Evolutionary conservation across 2,797 vertebrate species (phyloP), one percentile per base, ranked within the genome.

Genomic region (Neomorphus geoffroyi): DNA sequence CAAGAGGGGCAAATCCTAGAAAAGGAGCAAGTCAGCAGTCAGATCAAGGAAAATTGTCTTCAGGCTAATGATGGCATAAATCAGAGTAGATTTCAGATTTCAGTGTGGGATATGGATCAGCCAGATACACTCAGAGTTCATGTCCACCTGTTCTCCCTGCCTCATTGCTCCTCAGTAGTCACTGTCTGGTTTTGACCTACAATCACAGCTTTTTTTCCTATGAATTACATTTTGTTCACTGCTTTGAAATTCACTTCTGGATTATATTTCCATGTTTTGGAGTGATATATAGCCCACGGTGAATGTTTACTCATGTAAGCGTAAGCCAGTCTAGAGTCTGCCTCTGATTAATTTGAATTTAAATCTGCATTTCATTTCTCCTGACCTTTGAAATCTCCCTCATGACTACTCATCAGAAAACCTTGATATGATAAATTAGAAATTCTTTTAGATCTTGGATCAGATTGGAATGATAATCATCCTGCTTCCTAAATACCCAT

Each of bases 321-420:
- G 23, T 74, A 86, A 92, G 71, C 54, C 70, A 73, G 64, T 39
- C 39, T 73, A 26, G 51, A 90, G 70, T 70, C 77, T 85, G 58
- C 37, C 64, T 73, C 86, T 88, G 80, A 96, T 93, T 93, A 95
- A 93, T 95, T 81, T 92, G 86, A 90, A 69, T 93, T 79, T 95
- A 94, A 93, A 96, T 94, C 87, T 96, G 87, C 87, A 93, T 96
- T 96, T 91, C 94, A 80, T 95, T 94, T 86, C 90, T 93, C 64
- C 78, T 96, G 94, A 96, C 95, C 96, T 97, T 95, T 96, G 93
- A 94, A 94, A 93, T 93, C 86, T 97, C 95, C 92, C 95, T 93
- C 71, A 60, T 82, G 93, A 84, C 86, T 95, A 88, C 73, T 94
- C 83, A 93, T 90, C 90, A 92, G 88, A 80, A 93, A 96, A 94